phyloP scores from a whole-genome alignment of 2,888 invertebrate genomes.

The Hemicrepidius hirtus region DNA sequence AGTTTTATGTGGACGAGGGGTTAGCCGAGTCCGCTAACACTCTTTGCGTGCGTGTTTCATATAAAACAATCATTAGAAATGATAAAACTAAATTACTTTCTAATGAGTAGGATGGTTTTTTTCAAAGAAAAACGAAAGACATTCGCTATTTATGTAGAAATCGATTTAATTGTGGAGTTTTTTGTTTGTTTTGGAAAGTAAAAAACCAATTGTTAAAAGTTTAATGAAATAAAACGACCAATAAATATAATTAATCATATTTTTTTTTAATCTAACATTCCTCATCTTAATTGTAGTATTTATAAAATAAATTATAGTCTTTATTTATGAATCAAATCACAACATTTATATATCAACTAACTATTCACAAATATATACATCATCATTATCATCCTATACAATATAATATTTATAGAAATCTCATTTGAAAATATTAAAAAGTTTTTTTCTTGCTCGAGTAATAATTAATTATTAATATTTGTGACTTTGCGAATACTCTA shows the following conservation, averaged over 20 bases:
- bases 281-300: slow-evolving; percentile 49
- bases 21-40: too few species aligned
- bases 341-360: slow-evolving; percentile 66
- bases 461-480: slow-evolving; percentile 33
- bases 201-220: neutral
- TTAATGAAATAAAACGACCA: slow-evolving; percentile 45
- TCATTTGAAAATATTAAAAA: slow-evolving; percentile 40
- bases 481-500: slow-evolving; percentile 43
- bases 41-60: too few species aligned
- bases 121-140: too few species aligned
- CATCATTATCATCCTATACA: slow-evolving; percentile 36
- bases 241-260: slow-evolving; percentile 46
- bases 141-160: too few species aligned
- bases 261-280: slow-evolving; percentile 58
- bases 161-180: too few species aligned
- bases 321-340: slow-evolving; percentile 68
- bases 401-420: slow-evolving; percentile 40
- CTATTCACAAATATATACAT: slow-evolving; percentile 69
- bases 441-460: slow-evolving; percentile 33
- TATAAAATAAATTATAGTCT: slow-evolving; percentile 70
- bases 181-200: neutral
- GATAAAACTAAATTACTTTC: too few species aligned
- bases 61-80: too few species aligned
- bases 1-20: too few species aligned
- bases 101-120: too few species aligned